Conservation (phyloP, 2,113 vertebrate genomes). For the Chionomys nivalis region DNA sequence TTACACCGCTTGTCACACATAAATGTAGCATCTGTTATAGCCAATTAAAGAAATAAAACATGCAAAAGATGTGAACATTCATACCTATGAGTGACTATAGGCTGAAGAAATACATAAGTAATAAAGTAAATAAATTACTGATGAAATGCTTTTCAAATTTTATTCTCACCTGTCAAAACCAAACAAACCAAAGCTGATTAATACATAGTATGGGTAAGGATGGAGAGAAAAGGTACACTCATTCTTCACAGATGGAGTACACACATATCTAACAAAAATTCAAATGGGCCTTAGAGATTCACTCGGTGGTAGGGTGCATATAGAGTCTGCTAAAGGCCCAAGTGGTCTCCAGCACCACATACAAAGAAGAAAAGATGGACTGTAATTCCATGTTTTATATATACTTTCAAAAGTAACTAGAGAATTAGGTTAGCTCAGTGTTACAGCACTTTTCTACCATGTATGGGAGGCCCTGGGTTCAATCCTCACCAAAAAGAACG, state of each 20-base stretch:
- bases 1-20: slow-evolving; percentile 96
- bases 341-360: background rate
- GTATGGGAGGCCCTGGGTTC: background rate
- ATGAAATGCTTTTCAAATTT: slow-evolving; percentile 38
- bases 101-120: slow-evolving; percentile 58
- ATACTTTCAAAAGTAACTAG: background rate
- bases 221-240: background rate
- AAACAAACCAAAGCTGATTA: background rate
- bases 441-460: background rate
- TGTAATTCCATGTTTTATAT: slow-evolving; percentile 25
- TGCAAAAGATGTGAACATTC: slow-evolving; percentile 44
- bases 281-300: background rate
- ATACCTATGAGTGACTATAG: slow-evolving; percentile 7
- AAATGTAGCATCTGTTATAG: slow-evolving; percentile 91
- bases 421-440: background rate
- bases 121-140: slow-evolving; percentile 38
- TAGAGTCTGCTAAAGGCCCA: background rate
- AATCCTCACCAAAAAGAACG: background rate
- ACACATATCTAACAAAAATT: background rate
- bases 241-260: background rate
- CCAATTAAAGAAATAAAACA: slow-evolving; percentile 64
- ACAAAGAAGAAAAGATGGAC: background rate
- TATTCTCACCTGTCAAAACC: background rate
- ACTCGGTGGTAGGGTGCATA: background rate
- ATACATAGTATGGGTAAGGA: background rate